Evolutionary conservation across 2,888 invertebrate species (phyloP).

Genomic region (Graphium colonna): DNA sequence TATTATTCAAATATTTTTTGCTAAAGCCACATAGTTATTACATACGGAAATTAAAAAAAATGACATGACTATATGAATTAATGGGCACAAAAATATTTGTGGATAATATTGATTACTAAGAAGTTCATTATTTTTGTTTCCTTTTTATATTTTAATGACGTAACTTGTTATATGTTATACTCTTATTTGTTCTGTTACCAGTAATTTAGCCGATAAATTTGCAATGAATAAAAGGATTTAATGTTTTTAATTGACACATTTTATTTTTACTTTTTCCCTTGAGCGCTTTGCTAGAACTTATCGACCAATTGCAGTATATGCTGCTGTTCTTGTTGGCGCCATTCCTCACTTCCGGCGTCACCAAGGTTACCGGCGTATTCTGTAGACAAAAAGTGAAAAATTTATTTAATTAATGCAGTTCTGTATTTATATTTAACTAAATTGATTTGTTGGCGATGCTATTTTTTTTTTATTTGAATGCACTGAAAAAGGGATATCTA

Average conservation of each 20-base stretch:
- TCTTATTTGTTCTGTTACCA: slow-evolving; percentile 20
- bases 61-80: background rate
- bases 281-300: slow-evolving; percentile 85
- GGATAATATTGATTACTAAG: background rate
- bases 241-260: slow-evolving; percentile 11
- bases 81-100: slow-evolving; percentile 17
- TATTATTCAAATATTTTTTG: background rate
- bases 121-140: slow-evolving; percentile 8
- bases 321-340: slow-evolving; percentile 93
- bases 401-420: no score
- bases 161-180: slow-evolving; percentile 9
- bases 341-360: slow-evolving; percentile 91
- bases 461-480: no score
- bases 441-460: no score
- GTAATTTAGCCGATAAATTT: slow-evolving; percentile 15
- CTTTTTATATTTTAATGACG: slow-evolving; percentile 6
- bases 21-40: background rate
- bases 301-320: slow-evolving; percentile 95
- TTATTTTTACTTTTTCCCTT: slow-evolving; percentile 27
- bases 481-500: no score
- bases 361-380: slow-evolving; percentile 98
- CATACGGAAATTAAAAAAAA: background rate
- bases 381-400: slow-evolving; percentile 49
- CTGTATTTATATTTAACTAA: no score
- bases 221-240: slow-evolving; percentile 21